Percentiles rank a stretch among this genome's conserved stretches.
These are phyloP conservation scores for Serripes groenlandicus DNA, from an alignment of 2,888 invertebrate species.

Conservation along the genomic window DNA sequence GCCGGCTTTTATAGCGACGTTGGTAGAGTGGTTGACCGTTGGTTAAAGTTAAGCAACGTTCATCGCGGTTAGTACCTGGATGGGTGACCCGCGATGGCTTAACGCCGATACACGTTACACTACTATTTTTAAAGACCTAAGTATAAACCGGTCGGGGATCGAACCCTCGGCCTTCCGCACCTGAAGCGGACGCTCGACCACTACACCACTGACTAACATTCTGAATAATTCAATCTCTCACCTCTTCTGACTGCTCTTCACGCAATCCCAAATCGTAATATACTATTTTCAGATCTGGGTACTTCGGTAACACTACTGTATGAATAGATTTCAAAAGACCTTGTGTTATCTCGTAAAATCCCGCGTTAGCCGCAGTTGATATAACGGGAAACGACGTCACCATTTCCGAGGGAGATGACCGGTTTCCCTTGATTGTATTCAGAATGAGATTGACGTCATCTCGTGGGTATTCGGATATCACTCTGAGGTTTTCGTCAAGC, in stretches of 20 bases:
- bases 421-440: conserved; percentile 13
- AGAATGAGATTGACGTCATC: conserved; percentile 22
- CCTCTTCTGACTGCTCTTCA: conserved; percentile 4
- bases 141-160: too few relatives aligned
- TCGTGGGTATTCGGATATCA: conserved; percentile 21
- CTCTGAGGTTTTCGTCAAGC: conserved; percentile 28
- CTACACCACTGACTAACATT: too few relatives aligned
- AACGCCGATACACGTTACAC: too few relatives aligned
- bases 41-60: too few relatives aligned
- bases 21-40: too few relatives aligned
- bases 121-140: too few relatives aligned
- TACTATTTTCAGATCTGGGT: conserved; percentile 27
- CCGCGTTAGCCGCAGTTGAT: conserved; percentile 56
- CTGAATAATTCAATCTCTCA: too few relatives aligned
- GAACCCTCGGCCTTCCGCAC: too few relatives aligned
- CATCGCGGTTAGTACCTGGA: too few relatives aligned
- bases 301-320: conserved; percentile 22
- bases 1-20: too few relatives aligned
- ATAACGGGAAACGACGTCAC: conserved; percentile 64
- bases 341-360: conserved; percentile 28
- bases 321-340: conserved; percentile 40
- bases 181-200: too few relatives aligned
- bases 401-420: background rate
- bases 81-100: too few relatives aligned
- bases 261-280: conserved; percentile 38